Conservation (phyloP, 2,113 vertebrate species). For the Equus przewalskii region DNA sequence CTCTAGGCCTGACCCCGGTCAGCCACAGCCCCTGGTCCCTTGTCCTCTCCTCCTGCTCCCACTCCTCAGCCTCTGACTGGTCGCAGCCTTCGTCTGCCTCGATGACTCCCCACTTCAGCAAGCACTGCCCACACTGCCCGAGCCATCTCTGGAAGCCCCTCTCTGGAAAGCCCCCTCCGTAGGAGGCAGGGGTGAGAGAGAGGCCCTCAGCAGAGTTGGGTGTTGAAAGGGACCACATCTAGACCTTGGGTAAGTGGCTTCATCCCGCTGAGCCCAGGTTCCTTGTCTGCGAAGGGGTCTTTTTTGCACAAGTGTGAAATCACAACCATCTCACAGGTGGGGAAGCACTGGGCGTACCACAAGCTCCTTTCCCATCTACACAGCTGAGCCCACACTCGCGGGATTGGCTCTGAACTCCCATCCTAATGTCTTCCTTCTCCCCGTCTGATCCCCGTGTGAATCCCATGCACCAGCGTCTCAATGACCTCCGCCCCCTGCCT, state of each 20-base stretch:
- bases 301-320: not conserved
- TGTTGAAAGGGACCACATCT: not conserved
- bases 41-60: not conserved
- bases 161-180: not conserved
- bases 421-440: not conserved
- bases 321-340: not conserved
- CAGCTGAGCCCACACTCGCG: accelerated
- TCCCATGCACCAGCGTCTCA: not conserved
- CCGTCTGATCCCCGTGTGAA: too few relatives aligned
- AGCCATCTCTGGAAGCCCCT: not conserved
- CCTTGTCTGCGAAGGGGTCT: not conserved
- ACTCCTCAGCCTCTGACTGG: not conserved
- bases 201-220: not conserved
- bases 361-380: not conserved
- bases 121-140: not conserved
- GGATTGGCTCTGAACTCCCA: not conserved
- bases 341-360: too few relatives aligned
- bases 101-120: not conserved
- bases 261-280: not conserved
- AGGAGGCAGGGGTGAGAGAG: not conserved
- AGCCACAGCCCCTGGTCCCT: not conserved
- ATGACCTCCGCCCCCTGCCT: not conserved
- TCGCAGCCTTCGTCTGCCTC: not conserved
- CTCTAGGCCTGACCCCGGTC: accelerated
- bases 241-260: not conserved